These are phyloP conservation scores for Hippocampus comes DNA, from an alignment of 2,113 vertebrate species.

Conservation along the genomic window DNA sequence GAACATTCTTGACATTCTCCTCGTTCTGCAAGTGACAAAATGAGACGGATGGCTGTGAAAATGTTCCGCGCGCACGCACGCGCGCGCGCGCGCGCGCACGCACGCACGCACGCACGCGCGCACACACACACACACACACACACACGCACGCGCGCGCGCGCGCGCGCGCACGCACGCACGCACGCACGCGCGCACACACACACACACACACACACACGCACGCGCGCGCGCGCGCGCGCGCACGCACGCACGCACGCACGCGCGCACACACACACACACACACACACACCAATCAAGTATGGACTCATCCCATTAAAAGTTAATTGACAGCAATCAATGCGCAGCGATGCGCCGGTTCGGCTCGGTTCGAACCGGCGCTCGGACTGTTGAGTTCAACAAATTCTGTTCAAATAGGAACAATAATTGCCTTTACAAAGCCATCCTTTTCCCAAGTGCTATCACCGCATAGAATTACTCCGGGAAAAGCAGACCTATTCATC, in stretches of 20 bases:
- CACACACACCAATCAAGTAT: slow-evolving; percentile 40
- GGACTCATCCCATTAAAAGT: slow-evolving; percentile 17
- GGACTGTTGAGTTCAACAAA: slow-evolving; percentile 10
- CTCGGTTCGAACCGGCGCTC: slow-evolving; percentile 10
- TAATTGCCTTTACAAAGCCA: slow-evolving; percentile 42
- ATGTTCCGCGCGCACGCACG: neutral
- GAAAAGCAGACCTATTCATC: neutral
- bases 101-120: neutral
- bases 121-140: neutral
- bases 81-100: neutral
- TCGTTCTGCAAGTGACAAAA: slow-evolving; percentile 67
- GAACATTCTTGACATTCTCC: slow-evolving; percentile 74
- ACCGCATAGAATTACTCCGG: slow-evolving; percentile 22
- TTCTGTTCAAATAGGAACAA: neutral
- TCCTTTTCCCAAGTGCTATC: slow-evolving; percentile 22
- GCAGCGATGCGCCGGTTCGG: slow-evolving; percentile 1
- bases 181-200: too few relatives aligned
- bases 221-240: too few relatives aligned
- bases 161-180: slow-evolving; percentile 9
- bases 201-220: slow-evolving; percentile 10
- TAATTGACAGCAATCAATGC: slow-evolving; percentile 21
- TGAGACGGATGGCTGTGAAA: slow-evolving; percentile 46
- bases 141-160: too few relatives aligned
- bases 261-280: too few relatives aligned
- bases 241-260: slow-evolving; percentile 4